Percentiles rank a stretch among this genome's conserved stretches.
Conservation (phyloP, 2,888 invertebrate genomes). For the Hecatera dysodea region DNA sequence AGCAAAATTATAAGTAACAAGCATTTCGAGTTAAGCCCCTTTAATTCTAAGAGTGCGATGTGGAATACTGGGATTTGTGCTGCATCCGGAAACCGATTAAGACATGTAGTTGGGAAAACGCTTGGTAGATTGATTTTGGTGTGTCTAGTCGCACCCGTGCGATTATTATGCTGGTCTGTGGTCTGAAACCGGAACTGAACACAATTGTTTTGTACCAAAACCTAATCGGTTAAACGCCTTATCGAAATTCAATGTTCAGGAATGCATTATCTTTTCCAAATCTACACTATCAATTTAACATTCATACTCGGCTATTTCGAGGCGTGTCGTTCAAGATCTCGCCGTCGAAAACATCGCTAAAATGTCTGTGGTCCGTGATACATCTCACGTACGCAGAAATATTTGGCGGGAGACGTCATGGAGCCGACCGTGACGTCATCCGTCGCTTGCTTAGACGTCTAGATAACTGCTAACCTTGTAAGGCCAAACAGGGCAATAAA, state of each 20-base stretch:
- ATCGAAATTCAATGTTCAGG: conserved; percentile 26
- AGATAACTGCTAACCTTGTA: conserved; percentile 50
- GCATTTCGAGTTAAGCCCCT: too few relatives aligned
- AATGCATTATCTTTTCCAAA: conserved; percentile 43
- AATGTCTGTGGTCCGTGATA: conserved; percentile 41
- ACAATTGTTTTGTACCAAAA: conserved; percentile 14
- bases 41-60: too few relatives aligned
- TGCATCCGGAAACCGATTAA: too few relatives aligned
- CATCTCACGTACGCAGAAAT: conserved; percentile 64
- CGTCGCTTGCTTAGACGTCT: conserved; percentile 24
- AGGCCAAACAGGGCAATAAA: conserved; percentile 38
- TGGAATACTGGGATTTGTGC: too few relatives aligned
- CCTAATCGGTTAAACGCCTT: conserved; percentile 34
- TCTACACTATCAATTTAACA: conserved; percentile 40
- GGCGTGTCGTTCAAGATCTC: conserved; percentile 34
- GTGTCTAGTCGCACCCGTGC: too few relatives aligned
- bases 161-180: too few relatives aligned
- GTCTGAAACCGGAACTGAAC: conserved; percentile 17
- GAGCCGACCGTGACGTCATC: conserved; percentile 46
- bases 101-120: too few relatives aligned
- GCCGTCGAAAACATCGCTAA: conserved; percentile 12
- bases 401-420: conserved; percentile 37
- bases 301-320: conserved; percentile 4
- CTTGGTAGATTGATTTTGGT: too few relatives aligned
- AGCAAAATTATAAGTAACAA: too few relatives aligned